Percentiles rank a stretch among this genome's conserved stretches.
These are phyloP conservation scores for Melospiza georgiana DNA, from an alignment of 2,113 vertebrate genomes.

Conservation along the genomic window DNA sequence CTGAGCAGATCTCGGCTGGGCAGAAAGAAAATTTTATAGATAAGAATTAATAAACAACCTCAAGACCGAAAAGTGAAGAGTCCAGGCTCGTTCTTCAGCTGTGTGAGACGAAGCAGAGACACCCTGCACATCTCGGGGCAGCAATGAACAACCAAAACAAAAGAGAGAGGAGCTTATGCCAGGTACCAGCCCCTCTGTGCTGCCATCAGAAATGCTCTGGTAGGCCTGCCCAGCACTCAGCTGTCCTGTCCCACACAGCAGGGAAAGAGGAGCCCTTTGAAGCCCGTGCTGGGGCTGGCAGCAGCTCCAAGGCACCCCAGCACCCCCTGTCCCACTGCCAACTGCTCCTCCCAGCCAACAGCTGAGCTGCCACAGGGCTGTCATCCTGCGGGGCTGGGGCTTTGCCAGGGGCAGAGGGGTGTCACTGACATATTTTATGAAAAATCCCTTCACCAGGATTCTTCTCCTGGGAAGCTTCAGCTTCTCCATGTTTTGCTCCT, in stretches of 20 bases:
- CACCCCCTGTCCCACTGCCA: not conserved
- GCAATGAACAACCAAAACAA: too few relatives aligned
- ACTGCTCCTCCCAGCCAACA: not conserved
- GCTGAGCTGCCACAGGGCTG: not conserved
- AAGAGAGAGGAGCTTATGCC: not conserved
- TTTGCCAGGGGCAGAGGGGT: not conserved
- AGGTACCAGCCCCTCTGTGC: not conserved
- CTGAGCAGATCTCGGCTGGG: too few relatives aligned
- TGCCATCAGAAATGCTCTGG: not conserved
- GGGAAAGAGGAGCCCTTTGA: constrained; percentile 33
- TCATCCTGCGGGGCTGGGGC: not conserved
- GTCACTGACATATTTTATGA: too few relatives aligned
- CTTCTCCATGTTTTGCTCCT: too few relatives aligned
- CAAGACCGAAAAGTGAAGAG: too few relatives aligned
- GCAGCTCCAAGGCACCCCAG: not conserved
- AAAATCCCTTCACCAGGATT: too few relatives aligned
- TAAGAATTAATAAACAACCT: too few relatives aligned
- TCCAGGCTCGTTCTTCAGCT: too few relatives aligned
- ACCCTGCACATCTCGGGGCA: too few relatives aligned
- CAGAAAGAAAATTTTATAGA: too few relatives aligned
- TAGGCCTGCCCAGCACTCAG: not conserved
- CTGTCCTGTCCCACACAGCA: constrained; percentile 11
- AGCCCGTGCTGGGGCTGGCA: constrained; percentile 1
- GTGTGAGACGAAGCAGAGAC: too few relatives aligned
- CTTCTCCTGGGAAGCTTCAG: too few relatives aligned